Percentiles rank a stretch among this genome's conserved stretches.
Conservation (phyloP, 2,113 vertebrate genomes). For the Corvus cornix region DNA sequence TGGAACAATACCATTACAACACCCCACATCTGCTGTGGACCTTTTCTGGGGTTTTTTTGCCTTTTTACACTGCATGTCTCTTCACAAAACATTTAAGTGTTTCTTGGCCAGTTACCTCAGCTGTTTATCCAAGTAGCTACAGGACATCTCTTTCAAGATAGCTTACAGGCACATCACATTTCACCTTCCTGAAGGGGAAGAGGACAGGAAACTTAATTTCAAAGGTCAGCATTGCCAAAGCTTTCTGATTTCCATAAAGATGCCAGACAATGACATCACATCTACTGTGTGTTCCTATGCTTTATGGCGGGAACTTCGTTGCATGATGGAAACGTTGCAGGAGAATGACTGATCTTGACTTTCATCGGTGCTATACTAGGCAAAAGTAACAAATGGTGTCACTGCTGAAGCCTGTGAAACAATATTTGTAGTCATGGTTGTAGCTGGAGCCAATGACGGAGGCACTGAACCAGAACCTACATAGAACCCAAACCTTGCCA, state of each 20-base stretch:
- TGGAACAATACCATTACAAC: slow-evolving; percentile 40
- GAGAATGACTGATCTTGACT: slow-evolving; percentile 69
- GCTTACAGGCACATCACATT: background rate
- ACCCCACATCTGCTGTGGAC: background rate
- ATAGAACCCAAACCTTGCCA: slow-evolving; percentile 46
- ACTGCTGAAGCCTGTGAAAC: slow-evolving; percentile 69
- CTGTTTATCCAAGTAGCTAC: slow-evolving; percentile 3
- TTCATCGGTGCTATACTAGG: slow-evolving; percentile 56
- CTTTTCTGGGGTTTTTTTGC: background rate
- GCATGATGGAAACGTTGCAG: slow-evolving; percentile 55
- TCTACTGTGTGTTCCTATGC: slow-evolving; percentile 24
- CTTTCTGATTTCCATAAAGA: slow-evolving; percentile 42
- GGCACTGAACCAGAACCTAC: slow-evolving; percentile 64
- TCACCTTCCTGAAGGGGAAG: slow-evolving; percentile 13
- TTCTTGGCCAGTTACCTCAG: background rate
- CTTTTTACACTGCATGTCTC: background rate
- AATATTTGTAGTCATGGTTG: slow-evolving; percentile 76
- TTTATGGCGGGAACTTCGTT: slow-evolving; percentile 41
- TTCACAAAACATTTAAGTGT: background rate
- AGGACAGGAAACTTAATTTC: background rate
- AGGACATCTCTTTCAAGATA: slow-evolving; percentile 31
- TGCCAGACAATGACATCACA: slow-evolving; percentile 39
- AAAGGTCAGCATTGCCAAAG: background rate
- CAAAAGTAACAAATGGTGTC: slow-evolving; percentile 76
- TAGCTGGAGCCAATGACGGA: slow-evolving; percentile 57